Base-by-base conservation (phyloP, 2,797 vertebrate genomes). In the Argya squamiceps region DNA sequence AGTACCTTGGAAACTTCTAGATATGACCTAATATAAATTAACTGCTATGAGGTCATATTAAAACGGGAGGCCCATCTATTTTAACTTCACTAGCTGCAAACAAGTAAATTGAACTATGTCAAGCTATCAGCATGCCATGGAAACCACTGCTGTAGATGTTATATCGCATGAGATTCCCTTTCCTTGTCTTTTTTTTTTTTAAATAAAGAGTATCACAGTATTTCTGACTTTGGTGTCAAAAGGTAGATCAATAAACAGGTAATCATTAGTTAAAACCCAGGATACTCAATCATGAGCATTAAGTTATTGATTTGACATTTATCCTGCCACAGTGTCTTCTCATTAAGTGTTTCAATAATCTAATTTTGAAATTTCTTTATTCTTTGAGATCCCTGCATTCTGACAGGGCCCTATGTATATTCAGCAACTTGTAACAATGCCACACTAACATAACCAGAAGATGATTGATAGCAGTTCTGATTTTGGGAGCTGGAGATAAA, bases 241-340 rank as follows among this genome's bases (percentile, higher is more conserved):
- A 37, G 49, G 70, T 36, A 52, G 34, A 96, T 75, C 70, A 77
- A 89, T 86, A 93, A 83, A 91, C 74, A 82, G 55, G 52, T 70
- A 92, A 82, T 94, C 77, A 78, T 88, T 81, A 91, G 69, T 91
- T 81, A 88, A 95, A 96, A 88, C 16, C 18, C 37, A 84, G 62
- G 27, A 41, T 30, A 58, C 47, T 76, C 44, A 27, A 47, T 88
- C 4, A 41, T 84, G 50, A 64, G 39, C 27, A 37, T 88, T 89
- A 80, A 74, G 58, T 86, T 97, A 96, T 96, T 75, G 92, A 97
- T 97, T 84, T 88, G 84, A 91, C 86, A 86, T 96, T 95, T 92
- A 92, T 92, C 56, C 90, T 91, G 81, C 60, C 41, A 29, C 53
- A 82, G 23, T 74, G 64, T 91, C 84, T 55, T 89, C 87, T 84